Conservation (phyloP, 2,113 vertebrate genomes). For the Ciconia stormi region DNA sequence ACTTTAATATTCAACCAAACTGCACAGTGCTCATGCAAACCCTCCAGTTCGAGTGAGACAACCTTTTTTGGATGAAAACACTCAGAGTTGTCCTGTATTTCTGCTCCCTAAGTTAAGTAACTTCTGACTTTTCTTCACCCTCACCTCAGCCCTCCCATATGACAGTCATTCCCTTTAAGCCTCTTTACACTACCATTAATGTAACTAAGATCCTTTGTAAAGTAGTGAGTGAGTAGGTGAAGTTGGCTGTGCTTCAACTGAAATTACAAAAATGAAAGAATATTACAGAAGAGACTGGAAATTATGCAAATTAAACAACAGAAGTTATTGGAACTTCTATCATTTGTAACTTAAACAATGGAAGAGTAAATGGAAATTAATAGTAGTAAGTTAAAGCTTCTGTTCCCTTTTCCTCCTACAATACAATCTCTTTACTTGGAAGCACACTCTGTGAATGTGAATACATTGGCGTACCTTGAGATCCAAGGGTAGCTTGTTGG, state of each 20-base stretch:
- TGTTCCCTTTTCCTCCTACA: not conserved
- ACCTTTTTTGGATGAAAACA: not conserved
- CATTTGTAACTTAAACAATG: not conserved
- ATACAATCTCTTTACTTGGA: not conserved
- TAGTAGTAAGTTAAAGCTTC: not conserved
- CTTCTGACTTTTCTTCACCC: not conserved
- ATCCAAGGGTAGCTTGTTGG: constrained; percentile 90
- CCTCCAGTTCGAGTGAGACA: not conserved
- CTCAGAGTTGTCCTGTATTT: not conserved
- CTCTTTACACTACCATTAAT: not conserved
- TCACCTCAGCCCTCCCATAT: not conserved
- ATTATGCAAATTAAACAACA: not conserved
- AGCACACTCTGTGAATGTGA: not conserved
- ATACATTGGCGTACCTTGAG: constrained; percentile 82
- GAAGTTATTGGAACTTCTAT: not conserved
- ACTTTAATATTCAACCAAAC: not conserved
- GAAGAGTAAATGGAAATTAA: not conserved
- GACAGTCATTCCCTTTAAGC: not conserved
- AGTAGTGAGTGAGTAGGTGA: not conserved
- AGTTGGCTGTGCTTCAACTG: not conserved
- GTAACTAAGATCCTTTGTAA: not conserved
- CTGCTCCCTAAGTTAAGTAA: not conserved
- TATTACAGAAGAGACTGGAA: not conserved
- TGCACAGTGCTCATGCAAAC: not conserved
- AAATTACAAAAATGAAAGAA: not conserved